These are phyloP conservation scores for Helicoverpa zea DNA, from an alignment of 1,140 invertebrate genomes.

Conservation along the genomic window DNA sequence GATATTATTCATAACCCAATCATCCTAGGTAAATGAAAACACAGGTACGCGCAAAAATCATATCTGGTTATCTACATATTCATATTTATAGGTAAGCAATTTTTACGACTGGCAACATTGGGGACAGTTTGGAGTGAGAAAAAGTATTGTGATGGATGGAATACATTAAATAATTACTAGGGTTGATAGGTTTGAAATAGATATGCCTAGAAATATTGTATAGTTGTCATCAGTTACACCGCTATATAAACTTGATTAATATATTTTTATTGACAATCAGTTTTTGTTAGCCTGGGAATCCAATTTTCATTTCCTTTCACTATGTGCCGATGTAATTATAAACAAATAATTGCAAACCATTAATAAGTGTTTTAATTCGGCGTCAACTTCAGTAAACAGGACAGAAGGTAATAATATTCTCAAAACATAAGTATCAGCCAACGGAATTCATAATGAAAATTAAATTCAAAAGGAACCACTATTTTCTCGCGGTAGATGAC, in stretches of 20 bases:
- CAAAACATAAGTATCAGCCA: neutral
- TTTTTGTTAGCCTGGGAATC: neutral
- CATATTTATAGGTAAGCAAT: conserved; percentile 29
- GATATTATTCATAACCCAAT: conserved; percentile 42
- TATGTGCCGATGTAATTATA: neutral
- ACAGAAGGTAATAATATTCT: neutral
- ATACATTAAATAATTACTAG: neutral
- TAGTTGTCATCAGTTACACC: no score
- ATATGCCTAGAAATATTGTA: no score
- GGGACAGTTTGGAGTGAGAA: neutral
- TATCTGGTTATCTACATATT: conserved; percentile 6
- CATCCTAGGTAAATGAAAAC: conserved; percentile 38
- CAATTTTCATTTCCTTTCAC: neutral
- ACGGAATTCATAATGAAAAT: neutral
- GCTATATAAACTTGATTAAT: no score
- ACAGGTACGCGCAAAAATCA: conserved; percentile 18
- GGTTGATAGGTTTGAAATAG: no score
- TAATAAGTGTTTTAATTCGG: neutral
- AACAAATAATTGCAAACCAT: neutral
- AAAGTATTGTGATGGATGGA: neutral
- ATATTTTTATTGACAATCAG: no score
- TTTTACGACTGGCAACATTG: conserved; percentile 22
- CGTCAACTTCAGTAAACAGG: neutral
- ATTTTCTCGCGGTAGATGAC: neutral
- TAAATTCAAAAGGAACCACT: neutral